Evolutionary conservation across 2,888 invertebrate genomes (phyloP).

Genomic region (Homarus gammarus): DNA sequence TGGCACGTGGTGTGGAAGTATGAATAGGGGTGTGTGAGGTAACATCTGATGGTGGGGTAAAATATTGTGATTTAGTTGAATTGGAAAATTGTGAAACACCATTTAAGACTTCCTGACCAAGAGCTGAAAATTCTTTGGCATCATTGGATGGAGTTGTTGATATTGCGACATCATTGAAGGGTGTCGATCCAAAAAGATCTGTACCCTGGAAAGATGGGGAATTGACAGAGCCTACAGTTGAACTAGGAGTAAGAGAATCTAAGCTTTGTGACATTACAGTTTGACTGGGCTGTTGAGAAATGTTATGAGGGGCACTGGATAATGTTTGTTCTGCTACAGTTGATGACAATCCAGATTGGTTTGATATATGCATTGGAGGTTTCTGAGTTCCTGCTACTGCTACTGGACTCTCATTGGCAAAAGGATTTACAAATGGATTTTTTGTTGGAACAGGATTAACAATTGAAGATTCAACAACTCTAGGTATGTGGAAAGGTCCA

Average conservation of each 20-base stretch:
- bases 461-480: not conserved
- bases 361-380: slow-evolving; percentile 9
- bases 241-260: slow-evolving; percentile 66
- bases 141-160: slow-evolving; percentile 51
- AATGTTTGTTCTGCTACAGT: slow-evolving; percentile 25
- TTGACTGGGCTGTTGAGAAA: slow-evolving; percentile 42
- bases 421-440: slow-evolving; percentile 69
- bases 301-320: slow-evolving; percentile 8
- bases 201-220: slow-evolving; percentile 64
- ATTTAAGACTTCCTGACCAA: slow-evolving; percentile 43
- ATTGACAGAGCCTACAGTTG: slow-evolving; percentile 30
- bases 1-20: slow-evolving; percentile 63
- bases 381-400: slow-evolving; percentile 31
- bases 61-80: slow-evolving; percentile 49
- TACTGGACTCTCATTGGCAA: slow-evolving; percentile 50
- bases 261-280: slow-evolving; percentile 64
- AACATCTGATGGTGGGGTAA: slow-evolving; percentile 33
- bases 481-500: slow-evolving; percentile 33
- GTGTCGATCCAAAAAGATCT: slow-evolving; percentile 75
- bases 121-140: slow-evolving; percentile 62
- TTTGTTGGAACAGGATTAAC: slow-evolving; percentile 51
- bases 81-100: slow-evolving; percentile 50
- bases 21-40: slow-evolving; percentile 47
- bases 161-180: slow-evolving; percentile 63
- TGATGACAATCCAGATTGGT: slow-evolving; percentile 11